Evolutionary conservation across 2,113 vertebrate species (phyloP), one percentile per base, ranked within the genome.

Genomic region (Orthochromis indermauri): DNA sequence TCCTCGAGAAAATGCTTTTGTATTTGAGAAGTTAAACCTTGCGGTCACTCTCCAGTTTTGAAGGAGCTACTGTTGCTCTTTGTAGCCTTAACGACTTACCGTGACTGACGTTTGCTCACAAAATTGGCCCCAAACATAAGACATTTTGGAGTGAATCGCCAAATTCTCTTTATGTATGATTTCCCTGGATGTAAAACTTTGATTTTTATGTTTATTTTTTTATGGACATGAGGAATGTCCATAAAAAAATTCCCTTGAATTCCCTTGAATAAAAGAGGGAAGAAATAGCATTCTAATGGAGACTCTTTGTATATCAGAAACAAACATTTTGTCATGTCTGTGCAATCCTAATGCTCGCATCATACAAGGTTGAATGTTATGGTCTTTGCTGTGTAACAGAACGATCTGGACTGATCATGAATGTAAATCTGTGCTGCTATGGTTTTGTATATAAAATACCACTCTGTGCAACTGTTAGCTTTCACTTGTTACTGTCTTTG

Each of bases 361-460:
- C 45, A 26, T 4, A 26, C 8, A 8, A 55, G 42, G 5, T 9
- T 51, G 21, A 78, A 66, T 76, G 53, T 68, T 17, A 24, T 31
- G 19, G 16, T 66, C 68, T 24, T 66, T 37, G 54, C 61, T 86
- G 88, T 88, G 35, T 19, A 61, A 51, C 55, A 19, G 3, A 16
- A 37, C 54, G 6, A 21, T 73, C 17, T 8, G 19, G 17, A 42
- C 12, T 19, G 80, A 21, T 84, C 49, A 12, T 87, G 90, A 90
- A 92, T 94, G 92, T 93, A 93, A 92, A 87, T 63, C 73, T 80
- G 61, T 87, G 90, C 93, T 92, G 90, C 91, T 93, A 76, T 12
- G 71, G 26, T 49, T 78, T 78, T 11, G 6, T 76, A 19, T 28
- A 51, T 33, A 13, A 24, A 63, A 61, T 37, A 4, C 59, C n/a